These are phyloP conservation scores for Brevipalpus yothersi DNA, from an alignment of 1,140 invertebrate species.

Conservation along the genomic window DNA sequence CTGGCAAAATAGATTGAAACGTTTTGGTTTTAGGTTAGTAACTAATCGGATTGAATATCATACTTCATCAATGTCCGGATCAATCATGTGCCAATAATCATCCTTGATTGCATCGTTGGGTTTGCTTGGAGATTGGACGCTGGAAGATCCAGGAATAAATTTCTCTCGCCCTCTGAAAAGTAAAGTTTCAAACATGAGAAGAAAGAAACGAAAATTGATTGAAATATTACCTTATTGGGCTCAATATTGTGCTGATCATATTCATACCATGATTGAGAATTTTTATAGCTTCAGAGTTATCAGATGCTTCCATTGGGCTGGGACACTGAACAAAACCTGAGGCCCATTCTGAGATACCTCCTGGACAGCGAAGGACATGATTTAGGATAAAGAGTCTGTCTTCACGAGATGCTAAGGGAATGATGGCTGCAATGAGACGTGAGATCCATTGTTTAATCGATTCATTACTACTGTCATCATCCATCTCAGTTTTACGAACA, in stretches of 20 bases:
- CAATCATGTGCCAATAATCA: slow-evolving; percentile 4
- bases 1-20: too few relatives aligned
- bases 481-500: neutral
- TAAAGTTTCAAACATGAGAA: neutral
- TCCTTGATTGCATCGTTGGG: neutral
- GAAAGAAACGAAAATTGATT: neutral
- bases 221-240: slow-evolving; percentile 1
- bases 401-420: neutral
- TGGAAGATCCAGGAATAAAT: neutral
- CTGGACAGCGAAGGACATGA: slow-evolving; percentile 7
- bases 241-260: slow-evolving; percentile 6
- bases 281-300: neutral
- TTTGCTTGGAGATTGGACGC: neutral
- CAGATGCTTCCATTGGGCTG: neutral
- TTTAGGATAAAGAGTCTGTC: slow-evolving; percentile 9
- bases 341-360: slow-evolving; percentile 1
- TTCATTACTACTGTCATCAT: neutral
- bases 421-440: neutral
- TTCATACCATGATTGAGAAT: slow-evolving; percentile 5
- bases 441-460: neutral
- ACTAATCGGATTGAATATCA: neutral
- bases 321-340: slow-evolving; percentile 2
- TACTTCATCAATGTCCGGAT: neutral
- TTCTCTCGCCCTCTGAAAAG: neutral
- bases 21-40: neutral